Evolutionary conservation across 2,888 invertebrate genomes (phyloP).

Genomic region (Tricholauxania praeusta): DNA sequence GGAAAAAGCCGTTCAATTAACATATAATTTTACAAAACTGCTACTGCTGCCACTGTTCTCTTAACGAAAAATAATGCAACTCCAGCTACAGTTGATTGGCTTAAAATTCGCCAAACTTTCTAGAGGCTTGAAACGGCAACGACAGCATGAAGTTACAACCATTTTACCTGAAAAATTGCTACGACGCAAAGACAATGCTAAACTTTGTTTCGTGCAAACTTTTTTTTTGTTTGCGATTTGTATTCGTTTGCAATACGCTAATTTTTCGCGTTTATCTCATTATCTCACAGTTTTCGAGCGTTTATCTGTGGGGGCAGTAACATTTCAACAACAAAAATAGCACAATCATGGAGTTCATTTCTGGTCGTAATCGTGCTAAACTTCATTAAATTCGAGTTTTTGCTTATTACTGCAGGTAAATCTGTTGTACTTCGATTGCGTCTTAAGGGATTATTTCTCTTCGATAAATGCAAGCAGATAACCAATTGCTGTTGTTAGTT

Average conservation of each 20-base stretch:
- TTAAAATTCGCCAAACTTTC: conserved; percentile 44
- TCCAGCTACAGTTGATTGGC: conserved; percentile 51
- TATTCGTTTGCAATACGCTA: conserved; percentile 53
- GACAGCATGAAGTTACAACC: not conserved
- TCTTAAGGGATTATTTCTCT: conserved; percentile 28
- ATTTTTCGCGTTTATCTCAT: conserved; percentile 66
- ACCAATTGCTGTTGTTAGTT: not conserved
- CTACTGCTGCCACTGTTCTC: conserved; percentile 50
- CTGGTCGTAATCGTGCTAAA: conserved; percentile 56
- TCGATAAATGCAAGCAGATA: not conserved
- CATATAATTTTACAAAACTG: conserved; percentile 18
- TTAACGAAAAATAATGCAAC: no score
- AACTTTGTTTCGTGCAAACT: conserved; percentile 18
- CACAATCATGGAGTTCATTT: conserved; percentile 31
- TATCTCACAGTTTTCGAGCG: conserved; percentile 56
- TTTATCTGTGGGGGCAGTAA: conserved; percentile 34
- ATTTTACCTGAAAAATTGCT: no score
- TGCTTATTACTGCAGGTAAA: not conserved
- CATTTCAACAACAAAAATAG: conserved; percentile 6
- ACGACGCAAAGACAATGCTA: not conserved
- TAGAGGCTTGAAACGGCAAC: conserved; percentile 6
- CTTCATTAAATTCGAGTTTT: conserved; percentile 55
- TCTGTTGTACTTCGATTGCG: not conserved
- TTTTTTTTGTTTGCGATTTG: not conserved
- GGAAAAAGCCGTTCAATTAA: conserved; percentile 46